phyloP scores from a whole-genome alignment of 2,888 invertebrate genomes.

The Stenchaetothrips biformis region DNA sequence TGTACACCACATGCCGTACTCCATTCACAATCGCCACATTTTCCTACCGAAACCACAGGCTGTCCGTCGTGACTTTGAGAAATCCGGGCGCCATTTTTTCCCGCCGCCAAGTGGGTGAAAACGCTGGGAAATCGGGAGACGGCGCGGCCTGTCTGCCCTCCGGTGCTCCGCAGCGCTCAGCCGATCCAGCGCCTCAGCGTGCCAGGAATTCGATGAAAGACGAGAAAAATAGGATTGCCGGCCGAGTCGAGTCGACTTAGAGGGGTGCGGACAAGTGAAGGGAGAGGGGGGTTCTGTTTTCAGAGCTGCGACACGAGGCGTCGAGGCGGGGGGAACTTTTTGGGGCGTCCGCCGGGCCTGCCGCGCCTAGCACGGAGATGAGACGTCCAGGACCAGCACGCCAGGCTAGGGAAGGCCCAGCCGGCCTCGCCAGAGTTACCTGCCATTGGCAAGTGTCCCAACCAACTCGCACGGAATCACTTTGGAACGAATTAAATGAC shows the following conservation, averaged over 20 bases:
- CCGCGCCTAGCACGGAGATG: neutral
- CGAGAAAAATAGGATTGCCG: neutral
- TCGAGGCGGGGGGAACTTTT: neutral
- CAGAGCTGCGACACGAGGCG: too few relatives aligned
- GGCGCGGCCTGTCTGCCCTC: too few relatives aligned
- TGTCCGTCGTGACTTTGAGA: too few relatives aligned
- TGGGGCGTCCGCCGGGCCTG: neutral
- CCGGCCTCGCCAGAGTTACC: neutral
- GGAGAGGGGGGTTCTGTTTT: too few relatives aligned
- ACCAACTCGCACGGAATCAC: neutral
- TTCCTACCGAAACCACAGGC: too few relatives aligned
- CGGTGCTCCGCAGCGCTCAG: too few relatives aligned
- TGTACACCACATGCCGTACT: too few relatives aligned
- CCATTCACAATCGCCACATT: too few relatives aligned
- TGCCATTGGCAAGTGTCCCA: neutral
- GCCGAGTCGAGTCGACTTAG: neutral
- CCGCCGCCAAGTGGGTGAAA: too few relatives aligned
- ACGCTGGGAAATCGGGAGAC: neutral
- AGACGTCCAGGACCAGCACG: neutral
- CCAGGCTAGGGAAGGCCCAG: neutral
- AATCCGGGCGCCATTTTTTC: too few relatives aligned
- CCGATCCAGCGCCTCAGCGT: neutral
- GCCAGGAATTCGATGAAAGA: neutral
- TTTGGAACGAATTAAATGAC: conserved; percentile 14
- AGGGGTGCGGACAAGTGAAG: too few relatives aligned